Evolutionary conservation across 2,797 vertebrate species (phyloP), one percentile per base, ranked within the genome.

Genomic region (Parotocinclus haroldoi): DNA sequence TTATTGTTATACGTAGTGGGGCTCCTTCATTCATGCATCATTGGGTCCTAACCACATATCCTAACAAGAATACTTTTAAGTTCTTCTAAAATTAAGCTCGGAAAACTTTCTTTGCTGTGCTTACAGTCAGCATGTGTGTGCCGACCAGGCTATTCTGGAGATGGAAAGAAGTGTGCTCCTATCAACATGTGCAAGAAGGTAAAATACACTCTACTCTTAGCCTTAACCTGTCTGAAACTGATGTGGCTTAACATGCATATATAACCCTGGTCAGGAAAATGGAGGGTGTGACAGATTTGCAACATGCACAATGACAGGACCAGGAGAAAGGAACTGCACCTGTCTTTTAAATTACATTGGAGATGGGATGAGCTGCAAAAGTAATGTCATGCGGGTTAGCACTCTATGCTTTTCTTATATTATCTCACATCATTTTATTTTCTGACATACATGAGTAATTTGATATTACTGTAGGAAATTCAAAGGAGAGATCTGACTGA

Each of bases 111-210:
- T 17, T 45, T 51, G 17, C 10, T 69, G n/a, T 62, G 42, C 51
- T 65, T 63, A 27, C 74, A 99, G 96, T 92, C 90, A 0, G 85
- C 72, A 12, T 99, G 96, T 27, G 82, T 86, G 75, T 99, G 96
- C 79, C 77, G 83, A 9, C 78, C 79, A 0, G 89, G 86, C 3
- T 95, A 90, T 81, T 81, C 82, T 0, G 93, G 93, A 7, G 80
- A 93, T 1, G 95, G 95, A 53, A 90, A 81, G 73, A 78, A 0
- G 54, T 99, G 96, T 78, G 75, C 71, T 0, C 81, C 88, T 12
- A 87, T 94, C 78, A 84, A 91, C 52, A 10, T 87, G 55, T 98
- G 96, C 80, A 65, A 10, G 53, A 87, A 85, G 46, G 96, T 98
- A 78, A 87, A 37, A 60, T 48, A 48, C 27, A 17, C 27, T 5